Conservation (phyloP, 2,888 invertebrate genomes). For the Lepidonotus clava region DNA sequence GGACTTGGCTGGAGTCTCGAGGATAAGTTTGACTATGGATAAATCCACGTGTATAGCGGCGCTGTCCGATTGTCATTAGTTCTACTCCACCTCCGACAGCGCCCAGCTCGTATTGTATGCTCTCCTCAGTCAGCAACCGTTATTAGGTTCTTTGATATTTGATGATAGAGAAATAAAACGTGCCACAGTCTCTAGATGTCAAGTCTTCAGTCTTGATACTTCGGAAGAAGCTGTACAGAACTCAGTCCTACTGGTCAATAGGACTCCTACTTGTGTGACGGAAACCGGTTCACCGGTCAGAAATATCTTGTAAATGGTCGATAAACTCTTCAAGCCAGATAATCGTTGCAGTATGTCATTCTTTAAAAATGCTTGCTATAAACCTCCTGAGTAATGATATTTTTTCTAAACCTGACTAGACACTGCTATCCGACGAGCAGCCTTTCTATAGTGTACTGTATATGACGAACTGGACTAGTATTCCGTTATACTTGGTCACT, state of each 20-base stretch:
- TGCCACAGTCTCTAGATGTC: neutral
- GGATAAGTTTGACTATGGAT: too few species aligned
- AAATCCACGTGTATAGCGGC: too few species aligned
- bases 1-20: neutral
- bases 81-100: too few species aligned
- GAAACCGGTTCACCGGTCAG: too few species aligned
- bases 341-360: neutral
- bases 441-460: constrained; percentile 1
- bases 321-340: neutral
- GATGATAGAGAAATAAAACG: neutral
- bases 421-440: neutral
- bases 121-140: too few species aligned
- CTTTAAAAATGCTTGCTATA: constrained; percentile 3
- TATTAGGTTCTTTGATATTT: neutral
- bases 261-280: neutral
- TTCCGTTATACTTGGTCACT: constrained; percentile 22
- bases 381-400: too few species aligned
- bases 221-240: too few species aligned
- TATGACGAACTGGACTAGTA: constrained; percentile 19
- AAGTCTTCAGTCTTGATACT: neutral
- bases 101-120: too few species aligned
- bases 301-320: neutral
- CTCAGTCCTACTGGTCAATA: neutral
- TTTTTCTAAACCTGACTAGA: neutral
- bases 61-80: too few species aligned